These are phyloP conservation scores for Clinocottus analis DNA, from an alignment of 2,113 vertebrate genomes.

Conservation along the genomic window DNA sequence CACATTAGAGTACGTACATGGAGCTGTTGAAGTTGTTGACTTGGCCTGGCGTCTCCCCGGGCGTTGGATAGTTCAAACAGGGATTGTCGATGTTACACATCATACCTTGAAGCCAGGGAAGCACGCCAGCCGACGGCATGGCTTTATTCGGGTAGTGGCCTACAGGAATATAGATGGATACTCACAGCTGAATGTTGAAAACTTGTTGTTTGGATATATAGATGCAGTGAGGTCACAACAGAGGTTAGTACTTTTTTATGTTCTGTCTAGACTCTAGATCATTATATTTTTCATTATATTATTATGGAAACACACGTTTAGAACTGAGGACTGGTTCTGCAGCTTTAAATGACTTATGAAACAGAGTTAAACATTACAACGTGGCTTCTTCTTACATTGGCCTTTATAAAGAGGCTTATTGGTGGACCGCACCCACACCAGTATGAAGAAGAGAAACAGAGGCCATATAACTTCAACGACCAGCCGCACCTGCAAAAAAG, in stretches of 20 bases:
- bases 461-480: conserved; percentile 94
- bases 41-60: conserved; percentile 94
- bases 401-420: conserved; percentile 89
- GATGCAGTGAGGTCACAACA: not conserved
- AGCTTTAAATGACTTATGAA: not conserved
- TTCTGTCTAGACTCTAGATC: not conserved
- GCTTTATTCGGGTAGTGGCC: conserved; percentile 99
- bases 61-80: conserved; percentile 90
- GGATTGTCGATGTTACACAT: conserved; percentile 96
- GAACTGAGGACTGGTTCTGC: not conserved
- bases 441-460: conserved; percentile 95
- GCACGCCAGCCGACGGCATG: conserved; percentile 95
- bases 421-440: conserved; percentile 92
- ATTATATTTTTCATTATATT: not conserved
- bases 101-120: conserved; percentile 97
- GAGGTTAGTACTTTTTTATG: not conserved
- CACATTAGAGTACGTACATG: conserved; percentile 83
- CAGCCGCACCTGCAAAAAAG: conserved; percentile 88
- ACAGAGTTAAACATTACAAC: not conserved
- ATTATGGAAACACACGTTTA: not conserved
- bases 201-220: not conserved
- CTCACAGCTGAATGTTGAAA: not conserved
- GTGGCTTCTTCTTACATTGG: conserved; percentile 91
- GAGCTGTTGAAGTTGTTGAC: conserved; percentile 97
- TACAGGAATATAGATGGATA: conserved; percentile 57